Base-by-base conservation (phyloP, 1,140 invertebrate species). In the Eciton burchellii region DNA sequence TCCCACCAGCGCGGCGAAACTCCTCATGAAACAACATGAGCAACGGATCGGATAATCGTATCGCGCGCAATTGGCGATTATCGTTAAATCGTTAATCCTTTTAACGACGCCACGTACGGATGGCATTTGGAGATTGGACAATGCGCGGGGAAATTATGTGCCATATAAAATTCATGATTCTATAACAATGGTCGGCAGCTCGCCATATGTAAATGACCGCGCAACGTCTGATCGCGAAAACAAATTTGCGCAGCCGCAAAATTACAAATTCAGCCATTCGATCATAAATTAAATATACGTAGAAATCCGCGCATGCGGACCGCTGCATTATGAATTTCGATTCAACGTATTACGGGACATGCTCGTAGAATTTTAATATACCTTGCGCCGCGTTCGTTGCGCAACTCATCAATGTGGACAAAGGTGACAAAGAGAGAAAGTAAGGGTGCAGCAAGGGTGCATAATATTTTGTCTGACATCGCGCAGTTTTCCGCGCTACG, bases 211-310 rank as follows among this genome's bases (percentile, higher is more conserved):
- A 79, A 56, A 70, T 79, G 68, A 79, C 70, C 70, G 5, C 49
- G 41, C 41, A 57, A 19, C 12, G n/a, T 9, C n/a, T 52, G 49
- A 19, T 41, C 21, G 14, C 9, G 52, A 26, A 43, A 56, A 65
- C 60, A 9, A 76, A 62, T 62, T 60, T 21, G 24, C 56, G 71
- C 6, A 3, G 43, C 8, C 57, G 1, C 41, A n/a, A 16, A 12
- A 68, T 79, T 56, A 79, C 9, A n/a, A 79, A 57, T 79, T 79
- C 35, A 45, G 66, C 49, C 43, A 19, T 56, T 79, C 56, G 19
- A 66, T 77, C 54, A 68, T 56, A 19, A 56, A 68, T 79, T 68
- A 79, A 68, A 79, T 45, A 26, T 5, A 19, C 41, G 6, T 70
- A 11, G 66, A 70, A 57, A 68, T 65, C 21, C n/a, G n/a, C n/a